phyloP scores from a whole-genome alignment of 2,888 invertebrate genomes.

The Orthosia gothica region DNA sequence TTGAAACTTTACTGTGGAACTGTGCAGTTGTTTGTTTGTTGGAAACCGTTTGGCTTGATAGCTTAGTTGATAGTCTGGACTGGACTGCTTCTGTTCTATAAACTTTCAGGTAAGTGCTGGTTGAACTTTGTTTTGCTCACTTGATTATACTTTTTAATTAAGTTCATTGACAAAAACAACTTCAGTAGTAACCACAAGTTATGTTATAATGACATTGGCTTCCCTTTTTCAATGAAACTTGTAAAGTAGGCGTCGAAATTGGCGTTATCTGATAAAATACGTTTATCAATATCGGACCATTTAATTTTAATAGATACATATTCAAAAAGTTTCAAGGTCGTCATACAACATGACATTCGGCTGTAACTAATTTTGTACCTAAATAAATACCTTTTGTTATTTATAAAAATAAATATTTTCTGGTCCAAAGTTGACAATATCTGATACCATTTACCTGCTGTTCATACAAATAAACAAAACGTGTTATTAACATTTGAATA shows the following conservation, averaged over 20 bases:
- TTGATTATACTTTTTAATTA: conserved; percentile 16
- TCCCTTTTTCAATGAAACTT: conserved; percentile 28
- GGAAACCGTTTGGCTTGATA: conserved; percentile 45
- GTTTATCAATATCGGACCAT: conserved; percentile 58
- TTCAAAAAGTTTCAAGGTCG: conserved; percentile 57
- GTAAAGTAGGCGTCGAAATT: conserved; percentile 26
- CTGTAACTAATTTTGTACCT: conserved; percentile 5
- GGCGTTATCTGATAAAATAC: conserved; percentile 61
- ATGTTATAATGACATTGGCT: neutral
- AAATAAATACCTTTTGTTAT: conserved; percentile 4
- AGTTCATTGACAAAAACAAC: conserved; percentile 7
- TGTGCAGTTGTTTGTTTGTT: conserved; percentile 65
- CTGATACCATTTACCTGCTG: conserved; percentile 16
- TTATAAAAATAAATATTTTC: neutral
- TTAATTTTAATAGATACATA: conserved; percentile 54
- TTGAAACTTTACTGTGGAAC: conserved; percentile 65
- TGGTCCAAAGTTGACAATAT: conserved; percentile 8
- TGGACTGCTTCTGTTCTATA: conserved; percentile 75
- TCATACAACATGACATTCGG: conserved; percentile 25
- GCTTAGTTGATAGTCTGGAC: conserved; percentile 43
- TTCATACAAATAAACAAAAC: conserved; percentile 23
- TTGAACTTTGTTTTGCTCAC: conserved; percentile 20
- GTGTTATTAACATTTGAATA: conserved; percentile 4
- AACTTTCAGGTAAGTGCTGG: conserved; percentile 71
- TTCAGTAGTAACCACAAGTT: neutral